Evolutionary conservation across 2,797 vertebrate genomes (phyloP), one percentile per base, ranked within the genome.

Genomic region (Hyperoplus immaculatus): DNA sequence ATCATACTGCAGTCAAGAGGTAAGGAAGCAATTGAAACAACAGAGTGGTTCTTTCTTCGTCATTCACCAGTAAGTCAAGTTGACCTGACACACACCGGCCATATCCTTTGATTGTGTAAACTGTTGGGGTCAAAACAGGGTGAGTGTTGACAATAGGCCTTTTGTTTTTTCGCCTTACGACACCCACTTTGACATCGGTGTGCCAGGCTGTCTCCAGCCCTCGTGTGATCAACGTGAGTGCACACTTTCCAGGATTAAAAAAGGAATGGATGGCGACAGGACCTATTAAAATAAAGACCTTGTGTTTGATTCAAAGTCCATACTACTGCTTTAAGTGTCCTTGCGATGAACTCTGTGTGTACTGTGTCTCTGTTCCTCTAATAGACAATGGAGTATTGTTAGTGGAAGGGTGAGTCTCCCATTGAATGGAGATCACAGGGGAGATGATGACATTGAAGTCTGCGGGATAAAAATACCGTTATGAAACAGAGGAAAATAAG

Each of bases 311-410:
- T 78, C 29, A 29, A 29, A 29, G 29, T 29, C 47, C 39, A 61
- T 41, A 41, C 80, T 56, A 77, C 55, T 65, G 73, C 86, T 82
- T 86, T 58, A 72, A 83, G 18, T 75, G 92, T 78, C 84, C 89
- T 87, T 21, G 62, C 81, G n/a, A 53, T 91, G 92, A 94, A 89
- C 92, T 78, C 50, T 49, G 51, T 36, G 58, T 54, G 80, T 62
- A 29, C 29, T 29, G 69, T 21, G 56, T 57, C 78, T 84, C 55
- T 60, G 84, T 92, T 93, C 78, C 87, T 86, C 64, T 63, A 3
- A 74, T 46, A 75, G 73, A 95, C 93, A 93, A 93, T 94, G 69
- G 83, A 61, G 72, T 53, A 94, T 93, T 95, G 93, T 93, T 84
- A 80, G 13, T 47, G 71, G 47, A 66, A 65, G 77, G 89, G 83